Base-by-base conservation (phyloP, 1,140 invertebrate genomes). In the Hestina assimilis region DNA sequence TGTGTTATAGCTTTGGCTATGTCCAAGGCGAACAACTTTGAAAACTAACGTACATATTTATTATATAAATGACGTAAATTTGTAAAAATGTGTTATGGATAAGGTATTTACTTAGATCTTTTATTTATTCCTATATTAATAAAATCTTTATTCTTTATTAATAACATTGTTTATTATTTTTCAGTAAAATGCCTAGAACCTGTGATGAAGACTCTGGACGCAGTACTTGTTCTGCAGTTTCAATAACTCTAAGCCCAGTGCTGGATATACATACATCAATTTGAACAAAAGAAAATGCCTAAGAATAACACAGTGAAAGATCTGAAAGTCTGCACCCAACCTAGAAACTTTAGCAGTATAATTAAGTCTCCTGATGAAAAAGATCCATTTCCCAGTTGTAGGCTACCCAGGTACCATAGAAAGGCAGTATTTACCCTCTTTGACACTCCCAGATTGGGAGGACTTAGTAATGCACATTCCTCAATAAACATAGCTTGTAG, bases 131-230 rank as follows among this genome's bases (percentile, higher is more conserved):
- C 2, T 1, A 2, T n/a, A 28, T 7, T 28, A 7, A 28, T 28
- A n/a, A 28, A 28, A n/a, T 9, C 24, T n/a, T n/a, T 28, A 6
- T 9, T 28, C 3, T 28, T 7, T n/a, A 6, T 15, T 15, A 35
- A 7, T 15, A 7, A n/a, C 2, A 17, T 7, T 15, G 14, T 19
- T 50, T 48, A 31, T 59, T 8, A 1, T 21, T 42, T 79, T 83
- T 45, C 71, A 82, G 82, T 59, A 66, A 45, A 48, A 87, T 82
- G 79, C 66, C 53, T 35, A 76, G 75, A 12, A 71, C 72, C 55
- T 87, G 75, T 54, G 87, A 89, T 63, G 89, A 83, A 65, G 86
- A 89, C 47, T 89, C 87, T 15, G 87, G 89, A 2, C 79, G 86
- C 20, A 89, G 86, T 58, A 87, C 89, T 40, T 89, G 87, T 55